phyloP scores from a whole-genome alignment of 2,113 vertebrate species.

The Stegostoma tigrinum region DNA sequence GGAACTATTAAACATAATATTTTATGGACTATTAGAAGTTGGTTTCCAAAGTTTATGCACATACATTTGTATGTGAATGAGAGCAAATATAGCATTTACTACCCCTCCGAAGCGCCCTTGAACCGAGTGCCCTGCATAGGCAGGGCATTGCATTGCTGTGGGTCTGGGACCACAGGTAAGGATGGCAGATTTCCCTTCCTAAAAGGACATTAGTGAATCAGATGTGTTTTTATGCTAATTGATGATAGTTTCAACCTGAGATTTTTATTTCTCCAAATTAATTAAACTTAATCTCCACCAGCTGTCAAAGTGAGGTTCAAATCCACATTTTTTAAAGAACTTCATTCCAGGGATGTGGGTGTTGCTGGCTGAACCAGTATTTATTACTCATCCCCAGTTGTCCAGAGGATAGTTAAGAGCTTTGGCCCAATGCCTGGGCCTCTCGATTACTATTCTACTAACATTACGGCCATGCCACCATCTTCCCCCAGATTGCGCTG shows the following conservation, averaged over 20 bases:
- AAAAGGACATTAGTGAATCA: neutral
- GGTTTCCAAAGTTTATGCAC: neutral
- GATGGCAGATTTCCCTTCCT: neutral
- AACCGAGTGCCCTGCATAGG: too few species aligned
- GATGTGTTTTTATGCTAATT: neutral
- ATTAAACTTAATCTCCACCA: neutral
- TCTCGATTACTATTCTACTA: neutral
- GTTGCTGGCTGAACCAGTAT: too few species aligned
- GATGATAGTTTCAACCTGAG: neutral
- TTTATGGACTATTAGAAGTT: neutral
- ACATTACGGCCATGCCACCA: neutral
- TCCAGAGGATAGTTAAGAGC: too few species aligned
- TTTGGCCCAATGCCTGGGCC: too few species aligned
- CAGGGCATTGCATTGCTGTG: neutral
- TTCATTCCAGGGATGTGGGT: too few species aligned
- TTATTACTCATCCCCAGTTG: too few species aligned
- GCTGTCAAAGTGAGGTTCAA: neutral
- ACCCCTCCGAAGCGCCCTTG: neutral
- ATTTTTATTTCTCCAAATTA: neutral
- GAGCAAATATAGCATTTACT: neutral
- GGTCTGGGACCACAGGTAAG: neutral
- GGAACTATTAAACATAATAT: too few species aligned
- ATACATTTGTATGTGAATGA: too few species aligned
- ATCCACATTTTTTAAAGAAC: neutral
- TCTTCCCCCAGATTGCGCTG: neutral